These are phyloP conservation scores for Pyxicephalus adspersus DNA, from an alignment of 2,113 vertebrate genomes.

Conservation along the genomic window DNA sequence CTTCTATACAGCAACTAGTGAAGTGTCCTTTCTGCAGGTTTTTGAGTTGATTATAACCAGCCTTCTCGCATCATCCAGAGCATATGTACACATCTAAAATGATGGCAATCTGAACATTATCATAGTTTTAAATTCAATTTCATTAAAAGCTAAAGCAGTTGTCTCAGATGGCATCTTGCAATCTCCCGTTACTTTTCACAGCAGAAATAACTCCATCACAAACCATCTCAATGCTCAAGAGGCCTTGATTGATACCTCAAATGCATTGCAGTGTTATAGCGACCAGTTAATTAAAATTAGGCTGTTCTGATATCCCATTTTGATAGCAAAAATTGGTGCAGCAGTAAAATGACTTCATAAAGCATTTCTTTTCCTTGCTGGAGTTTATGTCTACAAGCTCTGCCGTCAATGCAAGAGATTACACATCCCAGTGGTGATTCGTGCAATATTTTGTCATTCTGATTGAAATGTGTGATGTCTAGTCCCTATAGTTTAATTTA, in stretches of 20 bases:
- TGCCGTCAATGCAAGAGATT: constrained; percentile 60
- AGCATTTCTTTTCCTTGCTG: constrained; percentile 64
- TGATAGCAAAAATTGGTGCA: constrained; percentile 65
- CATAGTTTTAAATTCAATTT: constrained; percentile 51
- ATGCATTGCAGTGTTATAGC: constrained; percentile 41
- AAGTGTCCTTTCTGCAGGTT: not conserved
- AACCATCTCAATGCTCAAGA: constrained; percentile 32
- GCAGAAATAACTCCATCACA: constrained; percentile 37
- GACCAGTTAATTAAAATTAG: constrained; percentile 48
- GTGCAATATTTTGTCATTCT: constrained; percentile 75
- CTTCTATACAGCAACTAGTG: too few species aligned
- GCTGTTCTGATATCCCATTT: constrained; percentile 32
- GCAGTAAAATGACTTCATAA: constrained; percentile 66
- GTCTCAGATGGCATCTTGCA: constrained; percentile 45
- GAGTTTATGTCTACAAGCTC: constrained; percentile 61
- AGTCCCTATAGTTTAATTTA: constrained; percentile 80
- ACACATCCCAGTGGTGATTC: constrained; percentile 69
- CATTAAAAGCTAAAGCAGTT: constrained; percentile 52
- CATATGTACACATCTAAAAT: constrained; percentile 39
- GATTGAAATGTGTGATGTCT: constrained; percentile 77
- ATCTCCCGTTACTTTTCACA: constrained; percentile 48
- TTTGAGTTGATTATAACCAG: not conserved
- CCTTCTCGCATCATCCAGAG: constrained; percentile 19
- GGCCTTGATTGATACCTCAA: constrained; percentile 57
- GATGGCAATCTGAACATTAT: constrained; percentile 44